These are phyloP conservation scores for Phodopus roborovskii DNA, from an alignment of 2,113 vertebrate species.

Conservation along the genomic window DNA sequence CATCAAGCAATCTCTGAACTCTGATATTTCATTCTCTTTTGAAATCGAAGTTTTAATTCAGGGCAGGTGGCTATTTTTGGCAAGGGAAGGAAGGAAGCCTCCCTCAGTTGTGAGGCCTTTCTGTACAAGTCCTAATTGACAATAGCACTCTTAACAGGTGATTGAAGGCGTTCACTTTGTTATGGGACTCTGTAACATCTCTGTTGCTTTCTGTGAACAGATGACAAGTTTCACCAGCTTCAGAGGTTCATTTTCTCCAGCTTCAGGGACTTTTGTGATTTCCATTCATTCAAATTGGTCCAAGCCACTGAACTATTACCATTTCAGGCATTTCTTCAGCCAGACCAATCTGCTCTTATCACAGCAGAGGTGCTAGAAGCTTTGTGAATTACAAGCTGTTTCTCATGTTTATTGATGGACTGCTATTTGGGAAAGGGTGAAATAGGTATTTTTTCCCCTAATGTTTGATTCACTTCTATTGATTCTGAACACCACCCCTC, in stretches of 20 bases:
- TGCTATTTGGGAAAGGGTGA: conserved; percentile 84
- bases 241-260: conserved; percentile 74
- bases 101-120: conserved; percentile 55
- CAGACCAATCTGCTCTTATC: conserved; percentile 83
- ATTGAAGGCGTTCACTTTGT: conserved; percentile 80
- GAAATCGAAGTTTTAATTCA: conserved; percentile 81
- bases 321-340: conserved; percentile 73
- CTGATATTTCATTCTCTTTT: conserved; percentile 79
- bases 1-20: conserved; percentile 64
- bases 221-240: conserved; percentile 81
- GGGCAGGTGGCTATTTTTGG: conserved; percentile 75
- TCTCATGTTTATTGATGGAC: conserved; percentile 87
- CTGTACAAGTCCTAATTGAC: conserved; percentile 78
- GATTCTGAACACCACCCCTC: conserved; percentile 68
- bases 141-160: conserved; percentile 79
- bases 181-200: conserved; percentile 71
- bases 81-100: conserved; percentile 53
- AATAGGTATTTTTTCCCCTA: conserved; percentile 62
- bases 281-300: conserved; percentile 79
- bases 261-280: conserved; percentile 77
- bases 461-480: conserved; percentile 76
- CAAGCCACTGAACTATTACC: conserved; percentile 83
- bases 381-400: conserved; percentile 84
- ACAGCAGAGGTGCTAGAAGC: conserved; percentile 76
- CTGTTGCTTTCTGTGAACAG: conserved; percentile 73